A percentile compares a stretch with the other conserved stretches of the same genome.
Evolutionary conservation across 2,113 vertebrate genomes (phyloP).

Genomic region (Coregonus clupeaformis): DNA sequence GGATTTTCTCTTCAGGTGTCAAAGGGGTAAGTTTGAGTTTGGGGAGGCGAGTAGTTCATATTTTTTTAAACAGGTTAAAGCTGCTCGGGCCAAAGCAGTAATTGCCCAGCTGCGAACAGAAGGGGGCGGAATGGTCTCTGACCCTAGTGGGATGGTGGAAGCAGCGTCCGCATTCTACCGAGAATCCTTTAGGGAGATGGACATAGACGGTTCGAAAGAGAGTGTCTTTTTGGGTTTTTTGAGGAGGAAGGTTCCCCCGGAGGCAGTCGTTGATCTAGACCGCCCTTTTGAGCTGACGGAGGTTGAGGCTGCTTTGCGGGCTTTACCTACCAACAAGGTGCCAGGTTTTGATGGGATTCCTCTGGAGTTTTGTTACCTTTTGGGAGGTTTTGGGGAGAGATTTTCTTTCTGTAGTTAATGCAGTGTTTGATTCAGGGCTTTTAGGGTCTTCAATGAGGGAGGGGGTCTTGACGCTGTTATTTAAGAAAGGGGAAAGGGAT

Average conservation of each 20-base stretch:
- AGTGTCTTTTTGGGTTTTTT: neutral
- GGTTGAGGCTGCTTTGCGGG: neutral
- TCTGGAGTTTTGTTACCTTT: neutral
- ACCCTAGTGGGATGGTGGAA: neutral
- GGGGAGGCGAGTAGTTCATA: neutral
- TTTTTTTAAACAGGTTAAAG: conserved; percentile 3
- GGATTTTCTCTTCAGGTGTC: neutral
- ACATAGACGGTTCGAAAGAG: neutral
- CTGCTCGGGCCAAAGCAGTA: neutral
- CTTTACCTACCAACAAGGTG: neutral
- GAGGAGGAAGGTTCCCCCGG: neutral
- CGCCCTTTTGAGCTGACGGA: neutral
- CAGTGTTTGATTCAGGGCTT: neutral
- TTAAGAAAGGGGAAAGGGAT: conserved; percentile 17
- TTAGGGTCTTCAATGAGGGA: neutral
- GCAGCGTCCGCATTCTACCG: neutral
- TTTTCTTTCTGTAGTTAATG: neutral
- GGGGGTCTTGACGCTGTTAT: neutral
- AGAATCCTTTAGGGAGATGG: neutral
- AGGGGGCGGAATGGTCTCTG: neutral
- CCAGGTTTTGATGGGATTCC: neutral
- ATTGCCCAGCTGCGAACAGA: neutral
- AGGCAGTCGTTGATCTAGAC: no score
- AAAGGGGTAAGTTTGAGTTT: no score
- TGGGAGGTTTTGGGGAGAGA: neutral